Evolutionary conservation across 2,888 invertebrate genomes (phyloP).

Genomic region (Noctua comes): DNA sequence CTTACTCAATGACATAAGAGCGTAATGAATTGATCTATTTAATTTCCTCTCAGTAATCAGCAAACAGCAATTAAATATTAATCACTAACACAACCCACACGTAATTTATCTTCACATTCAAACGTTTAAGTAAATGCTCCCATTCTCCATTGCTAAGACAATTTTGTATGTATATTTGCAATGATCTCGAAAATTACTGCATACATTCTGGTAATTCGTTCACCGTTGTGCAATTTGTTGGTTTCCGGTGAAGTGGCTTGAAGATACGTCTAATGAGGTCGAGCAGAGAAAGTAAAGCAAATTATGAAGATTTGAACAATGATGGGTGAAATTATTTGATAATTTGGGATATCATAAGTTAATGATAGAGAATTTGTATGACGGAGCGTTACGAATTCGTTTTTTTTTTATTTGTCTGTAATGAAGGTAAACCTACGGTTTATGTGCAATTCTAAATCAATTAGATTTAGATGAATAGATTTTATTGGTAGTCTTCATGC

Average conservation of each 20-base stretch:
- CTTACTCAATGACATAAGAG: constrained; percentile 6
- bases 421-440: background rate
- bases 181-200: constrained; percentile 61
- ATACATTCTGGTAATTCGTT: constrained; percentile 52
- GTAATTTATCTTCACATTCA: constrained; percentile 41
- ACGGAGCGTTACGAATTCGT: background rate
- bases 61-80: constrained; percentile 32
- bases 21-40: constrained; percentile 30
- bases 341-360: constrained; percentile 22
- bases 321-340: constrained; percentile 30
- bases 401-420: constrained; percentile 3
- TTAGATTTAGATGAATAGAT: background rate
- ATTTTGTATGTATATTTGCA: constrained; percentile 61
- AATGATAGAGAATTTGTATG: constrained; percentile 28
- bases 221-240: constrained; percentile 60
- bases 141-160: constrained; percentile 44
- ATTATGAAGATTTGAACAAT: constrained; percentile 42
- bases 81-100: constrained; percentile 1
- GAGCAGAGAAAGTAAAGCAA: constrained; percentile 44
- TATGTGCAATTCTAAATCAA: background rate
- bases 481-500: background rate
- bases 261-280: constrained; percentile 42
- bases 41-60: constrained; percentile 20
- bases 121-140: constrained; percentile 29
- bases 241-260: constrained; percentile 50